Percentiles rank a stretch among this genome's conserved stretches.
Evolutionary conservation across 2,797 vertebrate genomes (phyloP).

Genomic region (Pseudopleuronectes americanus): DNA sequence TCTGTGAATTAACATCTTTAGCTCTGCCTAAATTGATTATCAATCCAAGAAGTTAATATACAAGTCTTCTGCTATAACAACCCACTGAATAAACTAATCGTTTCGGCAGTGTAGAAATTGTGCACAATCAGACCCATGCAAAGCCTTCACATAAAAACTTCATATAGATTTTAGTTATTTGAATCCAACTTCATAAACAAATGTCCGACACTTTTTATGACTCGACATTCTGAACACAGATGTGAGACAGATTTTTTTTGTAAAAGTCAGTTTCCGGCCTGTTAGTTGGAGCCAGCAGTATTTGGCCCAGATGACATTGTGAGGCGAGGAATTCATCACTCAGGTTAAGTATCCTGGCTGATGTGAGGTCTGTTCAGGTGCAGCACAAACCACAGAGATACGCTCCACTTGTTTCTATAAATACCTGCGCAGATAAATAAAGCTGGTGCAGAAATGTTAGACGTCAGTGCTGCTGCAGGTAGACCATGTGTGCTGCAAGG

Average conservation of each 20-base stretch:
- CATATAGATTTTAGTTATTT: constrained; percentile 10
- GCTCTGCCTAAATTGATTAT: too few species aligned
- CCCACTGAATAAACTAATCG: background rate
- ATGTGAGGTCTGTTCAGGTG: constrained; percentile 62
- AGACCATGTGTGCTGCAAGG: constrained; percentile 41
- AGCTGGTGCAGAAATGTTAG: constrained; percentile 64
- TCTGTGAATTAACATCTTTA: too few species aligned
- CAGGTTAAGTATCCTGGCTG: constrained; percentile 53
- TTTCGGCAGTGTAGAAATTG: background rate
- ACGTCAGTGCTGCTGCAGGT: constrained; percentile 59
- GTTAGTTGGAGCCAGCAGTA: constrained; percentile 63
- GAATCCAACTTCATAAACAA: constrained; percentile 24
- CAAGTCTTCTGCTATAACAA: too few species aligned
- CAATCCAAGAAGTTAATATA: too few species aligned
- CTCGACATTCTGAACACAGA: constrained; percentile 55
- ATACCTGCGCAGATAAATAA: constrained; percentile 72
- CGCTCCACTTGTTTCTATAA: constrained; percentile 63
- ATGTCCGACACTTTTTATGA: constrained; percentile 35
- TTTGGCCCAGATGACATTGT: constrained; percentile 54
- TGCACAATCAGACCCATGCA: background rate
- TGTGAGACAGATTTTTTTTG: constrained; percentile 66
- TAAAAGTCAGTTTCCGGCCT: constrained; percentile 45
- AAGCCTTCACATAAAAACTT: constrained; percentile 11
- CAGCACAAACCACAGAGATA: constrained; percentile 60
- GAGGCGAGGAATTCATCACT: constrained; percentile 71